Percentiles rank a stretch among this genome's conserved stretches.
phyloP scores from a whole-genome alignment of 2,888 invertebrate species.

The Pollenia griseotomentosa region DNA sequence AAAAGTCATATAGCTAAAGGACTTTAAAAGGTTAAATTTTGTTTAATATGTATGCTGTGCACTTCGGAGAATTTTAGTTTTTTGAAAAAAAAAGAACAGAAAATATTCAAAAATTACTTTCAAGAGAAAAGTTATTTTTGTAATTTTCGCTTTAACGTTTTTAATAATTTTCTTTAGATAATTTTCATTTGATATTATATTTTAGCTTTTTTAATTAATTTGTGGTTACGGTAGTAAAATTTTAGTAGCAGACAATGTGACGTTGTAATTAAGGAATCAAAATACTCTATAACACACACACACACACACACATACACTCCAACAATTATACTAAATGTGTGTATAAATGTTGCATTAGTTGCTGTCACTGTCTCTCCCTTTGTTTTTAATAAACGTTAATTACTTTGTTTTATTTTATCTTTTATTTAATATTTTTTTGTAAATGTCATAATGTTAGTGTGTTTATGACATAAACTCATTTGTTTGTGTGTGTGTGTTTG shows the following conservation, averaged over 20 bases:
- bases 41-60: background rate
- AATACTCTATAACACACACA: constrained; percentile 29
- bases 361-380: constrained; percentile 21
- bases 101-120: background rate
- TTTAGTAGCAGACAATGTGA: constrained; percentile 74
- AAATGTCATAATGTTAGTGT: constrained; percentile 39
- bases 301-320: background rate
- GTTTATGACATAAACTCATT: background rate
- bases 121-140: background rate
- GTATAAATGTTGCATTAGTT: background rate
- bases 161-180: background rate
- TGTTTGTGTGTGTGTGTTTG: background rate
- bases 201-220: constrained; percentile 69
- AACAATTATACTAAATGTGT: background rate
- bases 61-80: constrained; percentile 28
- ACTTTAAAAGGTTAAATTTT: constrained; percentile 65
- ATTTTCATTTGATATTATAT: constrained; percentile 33
- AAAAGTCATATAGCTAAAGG: constrained; percentile 70
- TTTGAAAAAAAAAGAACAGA: background rate
- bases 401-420: constrained; percentile 65
- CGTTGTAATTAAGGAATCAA: constrained; percentile 73
- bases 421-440: constrained; percentile 16
- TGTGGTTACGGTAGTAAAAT: constrained; percentile 66
- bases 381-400: constrained; percentile 71
- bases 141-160: too few relatives aligned